phyloP scores from a whole-genome alignment of 2,888 invertebrate genomes.

The Rotaria macrura region DNA sequence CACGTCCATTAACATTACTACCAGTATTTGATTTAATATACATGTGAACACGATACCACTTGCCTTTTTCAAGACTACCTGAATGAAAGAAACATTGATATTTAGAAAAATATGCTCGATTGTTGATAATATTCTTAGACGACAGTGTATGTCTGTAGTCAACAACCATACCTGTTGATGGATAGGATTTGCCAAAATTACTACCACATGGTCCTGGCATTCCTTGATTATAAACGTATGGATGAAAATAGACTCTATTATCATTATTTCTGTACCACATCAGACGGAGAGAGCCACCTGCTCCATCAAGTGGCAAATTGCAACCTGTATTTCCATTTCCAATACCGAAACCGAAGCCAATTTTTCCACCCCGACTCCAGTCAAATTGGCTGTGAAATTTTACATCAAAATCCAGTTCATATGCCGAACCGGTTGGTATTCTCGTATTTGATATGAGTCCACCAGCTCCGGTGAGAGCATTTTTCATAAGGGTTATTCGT shows the following conservation, averaged over 20 bases:
- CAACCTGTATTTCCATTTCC: constrained; percentile 17
- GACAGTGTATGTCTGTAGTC: too few relatives aligned
- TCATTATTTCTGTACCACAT: neutral
- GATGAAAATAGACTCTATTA: neutral
- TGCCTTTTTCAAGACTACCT: neutral
- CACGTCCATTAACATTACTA: neutral
- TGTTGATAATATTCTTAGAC: too few relatives aligned
- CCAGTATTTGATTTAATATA: neutral
- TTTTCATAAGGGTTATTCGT: neutral
- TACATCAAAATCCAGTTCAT: neutral
- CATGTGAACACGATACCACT: neutral
- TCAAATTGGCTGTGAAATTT: neutral
- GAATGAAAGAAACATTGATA: too few relatives aligned
- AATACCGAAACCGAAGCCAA: constrained; percentile 11
- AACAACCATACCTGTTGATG: neutral
- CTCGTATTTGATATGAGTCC: neutral
- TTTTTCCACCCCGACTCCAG: constrained; percentile 5
- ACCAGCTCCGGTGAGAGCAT: neutral
- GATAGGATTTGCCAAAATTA: neutral
- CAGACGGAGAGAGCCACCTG: neutral
- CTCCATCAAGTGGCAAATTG: neutral
- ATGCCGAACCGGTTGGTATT: neutral
- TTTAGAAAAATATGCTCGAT: too few relatives aligned
- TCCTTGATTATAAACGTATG: neutral
- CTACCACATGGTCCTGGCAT: constrained; percentile 1